Evolutionary conservation across 2,797 vertebrate genomes (phyloP).

Genomic region (Urocyon cinereoargenteus): DNA sequence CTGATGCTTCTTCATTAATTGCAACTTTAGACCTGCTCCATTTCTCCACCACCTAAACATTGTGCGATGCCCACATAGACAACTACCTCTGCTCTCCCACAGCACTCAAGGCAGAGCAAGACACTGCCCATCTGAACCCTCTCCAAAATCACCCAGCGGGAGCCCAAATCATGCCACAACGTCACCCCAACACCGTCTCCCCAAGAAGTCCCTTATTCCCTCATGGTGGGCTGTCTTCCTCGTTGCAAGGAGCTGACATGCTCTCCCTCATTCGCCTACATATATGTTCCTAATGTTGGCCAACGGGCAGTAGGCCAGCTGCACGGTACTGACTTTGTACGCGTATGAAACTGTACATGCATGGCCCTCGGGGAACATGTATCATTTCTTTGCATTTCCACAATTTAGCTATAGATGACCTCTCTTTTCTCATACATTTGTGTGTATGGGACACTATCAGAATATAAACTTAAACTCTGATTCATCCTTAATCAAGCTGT

Average conservation of each 20-base stretch:
- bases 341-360: background rate
- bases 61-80: background rate
- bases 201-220: background rate
- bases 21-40: background rate
- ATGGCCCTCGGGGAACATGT: background rate
- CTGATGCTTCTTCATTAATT: background rate
- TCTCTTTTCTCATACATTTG: background rate
- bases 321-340: background rate
- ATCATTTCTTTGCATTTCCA: background rate
- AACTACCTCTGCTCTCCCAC: background rate
- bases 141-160: background rate
- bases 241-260: background rate
- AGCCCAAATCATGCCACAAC: background rate
- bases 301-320: background rate
- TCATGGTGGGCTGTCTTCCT: background rate
- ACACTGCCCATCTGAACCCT: background rate
- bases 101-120: background rate
- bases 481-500: background rate
- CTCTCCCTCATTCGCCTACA: background rate
- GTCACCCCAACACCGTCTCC: background rate
- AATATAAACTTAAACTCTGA: background rate
- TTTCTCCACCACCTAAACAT: background rate
- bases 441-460: background rate
- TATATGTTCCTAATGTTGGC: background rate
- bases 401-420: background rate